Base-by-base conservation (phyloP, 1,140 invertebrate genomes). In the Periplaneta americana region DNA sequence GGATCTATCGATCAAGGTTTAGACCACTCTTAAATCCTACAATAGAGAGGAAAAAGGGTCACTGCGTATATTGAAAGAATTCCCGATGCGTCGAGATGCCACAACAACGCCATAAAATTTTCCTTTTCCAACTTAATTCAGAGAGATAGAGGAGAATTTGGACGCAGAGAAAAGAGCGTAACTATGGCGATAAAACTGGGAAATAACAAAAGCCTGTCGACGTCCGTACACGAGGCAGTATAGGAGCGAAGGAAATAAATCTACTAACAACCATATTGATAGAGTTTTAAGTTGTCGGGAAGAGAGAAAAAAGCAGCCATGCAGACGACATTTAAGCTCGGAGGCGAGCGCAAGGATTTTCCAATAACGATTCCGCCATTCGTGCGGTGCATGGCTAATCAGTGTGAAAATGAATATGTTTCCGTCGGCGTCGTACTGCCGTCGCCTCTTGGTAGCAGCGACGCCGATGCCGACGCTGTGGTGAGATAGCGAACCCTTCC, bases 341-440 rank as follows among this genome's bases (percentile, higher is more conserved):
- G 10, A 5, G 22, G 10, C 22, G 48, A 18, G 48, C n/a, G 22
- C 39, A 66, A 28, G 13, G 22, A 66, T 66, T 78, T 78, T 78
- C 76, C 76, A 78, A 78, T 78, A 78, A 78, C 22, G 76, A 78
- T 34, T 31, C 6, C 76, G 18, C 17, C 33, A 78, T 36, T 34
- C 76, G 76, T 78, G 76, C 22, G 76, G 9, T 31, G 76, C 35
- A 78, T 78, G 28, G 76, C 35, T 78, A 78, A 78, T 39, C n/a
- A 78, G 76, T 36, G 34, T n/a, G 76, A 78, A 78, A 78, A 78
- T 78, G 15, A 78, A 78, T 78, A 78, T 39, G 76, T 37, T 78
- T 78, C 76, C 35, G n/a, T 78, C 37, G 76, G 36, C 48, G 48
- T 28, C 48, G 22, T 1, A 8, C 9, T n/a, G 48, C n/a, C 48